phyloP scores from a whole-genome alignment of 2,113 vertebrate species.

The Nicator chloris region DNA sequence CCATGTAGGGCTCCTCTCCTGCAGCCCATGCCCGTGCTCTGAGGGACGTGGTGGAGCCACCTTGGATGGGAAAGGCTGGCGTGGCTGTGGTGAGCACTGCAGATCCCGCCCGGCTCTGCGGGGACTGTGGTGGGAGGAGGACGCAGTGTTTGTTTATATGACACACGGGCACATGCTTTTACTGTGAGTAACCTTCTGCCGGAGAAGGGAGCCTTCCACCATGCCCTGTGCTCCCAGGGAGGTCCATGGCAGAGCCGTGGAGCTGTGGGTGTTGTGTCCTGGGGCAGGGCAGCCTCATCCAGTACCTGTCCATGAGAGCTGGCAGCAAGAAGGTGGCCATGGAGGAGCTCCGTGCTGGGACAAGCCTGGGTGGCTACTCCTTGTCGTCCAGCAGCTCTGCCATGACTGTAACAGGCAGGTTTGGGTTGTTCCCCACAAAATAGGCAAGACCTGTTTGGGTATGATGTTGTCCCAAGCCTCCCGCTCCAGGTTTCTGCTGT shows the following conservation, averaged over 20 bases:
- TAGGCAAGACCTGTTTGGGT: background rate
- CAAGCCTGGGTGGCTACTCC: background rate
- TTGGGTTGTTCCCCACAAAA: background rate
- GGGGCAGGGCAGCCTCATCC: background rate
- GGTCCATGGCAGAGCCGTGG: background rate
- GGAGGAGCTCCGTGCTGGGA: background rate
- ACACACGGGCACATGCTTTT: background rate
- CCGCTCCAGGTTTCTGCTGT: background rate
- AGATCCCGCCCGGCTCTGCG: background rate
- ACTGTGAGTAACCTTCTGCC: slow-evolving; percentile 11
- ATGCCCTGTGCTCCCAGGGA: background rate
- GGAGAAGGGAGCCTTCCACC: background rate
- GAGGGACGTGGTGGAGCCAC: background rate
- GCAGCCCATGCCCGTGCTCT: background rate
- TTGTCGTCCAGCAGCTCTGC: background rate
- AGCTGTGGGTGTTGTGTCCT: accelerated
- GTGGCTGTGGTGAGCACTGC: background rate
- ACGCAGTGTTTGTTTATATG: background rate
- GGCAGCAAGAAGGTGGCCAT: background rate
- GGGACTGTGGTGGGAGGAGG: background rate
- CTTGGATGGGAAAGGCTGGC: background rate
- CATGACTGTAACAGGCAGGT: background rate
- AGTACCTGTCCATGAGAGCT: background rate
- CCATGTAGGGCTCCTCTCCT: background rate
- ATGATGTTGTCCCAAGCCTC: accelerated